Evolutionary conservation across 1,140 invertebrate species (phyloP), one percentile per base, ranked within the genome.

Genomic region (Arctopsyche grandis): DNA sequence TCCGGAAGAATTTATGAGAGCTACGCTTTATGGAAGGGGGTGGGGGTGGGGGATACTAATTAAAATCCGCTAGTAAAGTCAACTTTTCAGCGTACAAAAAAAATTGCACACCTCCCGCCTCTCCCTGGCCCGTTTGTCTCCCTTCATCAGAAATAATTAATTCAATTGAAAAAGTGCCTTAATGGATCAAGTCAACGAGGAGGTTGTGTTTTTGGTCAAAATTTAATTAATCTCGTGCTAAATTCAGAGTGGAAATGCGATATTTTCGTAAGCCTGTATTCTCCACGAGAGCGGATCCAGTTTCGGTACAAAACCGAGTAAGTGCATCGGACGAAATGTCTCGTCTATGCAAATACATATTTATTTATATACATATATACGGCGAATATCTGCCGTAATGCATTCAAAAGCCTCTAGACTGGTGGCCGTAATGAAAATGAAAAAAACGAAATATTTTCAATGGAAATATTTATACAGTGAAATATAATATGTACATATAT

Each of bases 61-160:
- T 76, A 76, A 76, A 76, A 76, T 76, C 74, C 56, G 56, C 44
- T 44, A 63, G 46, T 63, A 76, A 63, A 76, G 74, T 56, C 16
- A 76, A 76, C 44, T 76, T 76, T 76, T 76, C 74, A 44, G 16
- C 74, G 69, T n/a, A 52, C 48, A 52, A 52, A 52, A 52, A 52
- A 52, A 46, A 60, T 9, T 66, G 24, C 16, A 22, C 10, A 1
- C 60, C 19, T 38, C 29, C 29, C 29, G 1, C 60, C 19, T 38
- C 29, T 7, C 29, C 7, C 29, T 1, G 7, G 29, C 3, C 29
- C 21, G 21, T 21, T 66, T 66, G 3, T 3, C 21, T 66, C 21
- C n/a, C 10, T 21, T 66, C n/a, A 26, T 21, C 16, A 52, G 48
- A 52, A 52, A 52, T 19, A n/a, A 52, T 52, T 52, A 52, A 52